Base-by-base conservation (phyloP, 2,888 invertebrate species). In the Hipparchia semele region DNA sequence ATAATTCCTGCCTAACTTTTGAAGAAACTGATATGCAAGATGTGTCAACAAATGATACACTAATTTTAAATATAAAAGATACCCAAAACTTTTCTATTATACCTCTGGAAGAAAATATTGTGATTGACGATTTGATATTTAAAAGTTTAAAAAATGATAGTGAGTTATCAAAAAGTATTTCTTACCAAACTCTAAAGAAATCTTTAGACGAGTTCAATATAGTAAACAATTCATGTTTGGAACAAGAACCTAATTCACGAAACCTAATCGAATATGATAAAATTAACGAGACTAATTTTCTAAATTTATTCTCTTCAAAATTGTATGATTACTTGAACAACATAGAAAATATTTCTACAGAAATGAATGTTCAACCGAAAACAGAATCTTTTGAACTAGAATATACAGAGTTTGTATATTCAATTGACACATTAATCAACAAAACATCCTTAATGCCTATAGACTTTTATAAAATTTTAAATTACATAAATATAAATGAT, bases 121-220 rank as follows among this genome's bases (percentile, higher is more conserved):
- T 33, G 7, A 6, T 3, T 6, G 33, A 53, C 23, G 23, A 23
- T 23, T 23, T 23, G 3, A 33, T 49, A 9, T 10, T 45, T 39
- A 7, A 45, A 61, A 39, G 61, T 65, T 65, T 68, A 23, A 58
- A 49, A 13, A 49, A 58, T 2, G 6, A 49, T 13, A 58, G 65
- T 49, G 58, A 68, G 13, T 13, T 33, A 12, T 9, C 10, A 12
- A 23, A 3, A 10, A 49, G 8, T 7, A 6, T 12, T 68, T 10
- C 13, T 46, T 23, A 58, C 46, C 6, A n/a, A 46, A 46, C 3
- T 59, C 10, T 59, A 68, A n/a, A 67, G 3, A 23, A 12, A 10
- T 58, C 23, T 2, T 13, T 12, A 33, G 45, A 49, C 45, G 10
- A 49, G 23, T 59, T 2, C 0, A 23, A 12, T 1, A 39, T 12